Evolutionary conservation across 2,113 vertebrate species (phyloP).

Genomic region (Lamprologus sp.): DNA sequence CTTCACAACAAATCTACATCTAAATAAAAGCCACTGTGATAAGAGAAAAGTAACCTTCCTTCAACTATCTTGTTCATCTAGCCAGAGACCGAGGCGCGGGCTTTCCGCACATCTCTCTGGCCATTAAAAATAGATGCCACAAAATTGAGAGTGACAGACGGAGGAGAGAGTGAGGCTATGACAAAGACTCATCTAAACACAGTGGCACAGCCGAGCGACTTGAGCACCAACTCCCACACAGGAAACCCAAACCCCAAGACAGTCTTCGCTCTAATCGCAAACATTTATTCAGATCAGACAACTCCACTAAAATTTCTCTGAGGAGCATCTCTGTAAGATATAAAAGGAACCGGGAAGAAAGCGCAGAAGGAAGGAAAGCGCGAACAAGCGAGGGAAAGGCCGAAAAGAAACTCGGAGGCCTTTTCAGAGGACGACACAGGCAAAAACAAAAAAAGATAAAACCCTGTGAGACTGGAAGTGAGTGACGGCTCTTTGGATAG

Average conservation of each 20-base stretch:
- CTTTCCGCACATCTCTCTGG: neutral
- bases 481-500: neutral
- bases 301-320: slow-evolving; percentile 20
- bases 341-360: slow-evolving; percentile 37
- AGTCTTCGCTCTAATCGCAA: slow-evolving; percentile 51
- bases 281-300: slow-evolving; percentile 69
- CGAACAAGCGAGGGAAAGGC: neutral
- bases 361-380: neutral
- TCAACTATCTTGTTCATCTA: neutral
- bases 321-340: slow-evolving; percentile 37
- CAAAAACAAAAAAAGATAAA: neutral
- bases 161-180: neutral
- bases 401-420: neutral
- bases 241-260: slow-evolving; percentile 40
- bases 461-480: neutral
- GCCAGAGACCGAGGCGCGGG: neutral
- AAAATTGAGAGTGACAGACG: slow-evolving; percentile 47
- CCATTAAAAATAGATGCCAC: slow-evolving; percentile 50
- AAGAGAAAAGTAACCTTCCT: neutral
- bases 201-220: neutral
- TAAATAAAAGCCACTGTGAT: neutral
- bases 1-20: neutral
- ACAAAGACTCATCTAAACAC: slow-evolving; percentile 52
- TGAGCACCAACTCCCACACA: neutral
- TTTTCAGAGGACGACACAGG: neutral